Conservation (phyloP, 1,140 invertebrate species). For the Gryllus bimaculatus region DNA sequence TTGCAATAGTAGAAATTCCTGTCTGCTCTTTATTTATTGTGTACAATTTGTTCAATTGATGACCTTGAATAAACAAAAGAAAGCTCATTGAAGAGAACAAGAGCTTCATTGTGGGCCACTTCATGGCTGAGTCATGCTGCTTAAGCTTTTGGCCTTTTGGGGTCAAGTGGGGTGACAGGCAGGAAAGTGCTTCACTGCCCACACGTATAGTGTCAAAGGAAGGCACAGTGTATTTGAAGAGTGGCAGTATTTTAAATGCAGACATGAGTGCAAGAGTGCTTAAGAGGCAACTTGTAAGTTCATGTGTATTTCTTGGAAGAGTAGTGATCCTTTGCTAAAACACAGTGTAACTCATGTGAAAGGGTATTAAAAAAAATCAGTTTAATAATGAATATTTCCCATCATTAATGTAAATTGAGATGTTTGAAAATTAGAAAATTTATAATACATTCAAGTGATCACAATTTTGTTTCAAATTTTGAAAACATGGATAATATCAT, state of each 20-base stretch:
- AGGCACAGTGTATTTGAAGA: not conserved
- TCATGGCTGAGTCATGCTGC: not conserved
- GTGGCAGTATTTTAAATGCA: not conserved
- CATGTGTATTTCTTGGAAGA: not conserved
- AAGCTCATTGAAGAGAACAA: not conserved
- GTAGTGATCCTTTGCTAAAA: too few relatives aligned
- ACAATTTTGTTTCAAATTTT: not conserved
- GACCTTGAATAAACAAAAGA: too few relatives aligned
- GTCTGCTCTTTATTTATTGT: too few relatives aligned
- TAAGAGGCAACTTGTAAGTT: not conserved
- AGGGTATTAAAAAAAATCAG: too few relatives aligned
- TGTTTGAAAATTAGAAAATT: too few relatives aligned
- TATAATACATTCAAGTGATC: too few relatives aligned
- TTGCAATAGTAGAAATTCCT: too few relatives aligned
- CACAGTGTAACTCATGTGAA: too few relatives aligned
- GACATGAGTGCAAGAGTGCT: not conserved
- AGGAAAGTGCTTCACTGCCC: not conserved
- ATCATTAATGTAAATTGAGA: too few relatives aligned
- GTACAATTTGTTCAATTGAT: too few relatives aligned
- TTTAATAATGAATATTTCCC: too few relatives aligned
- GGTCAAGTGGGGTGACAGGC: not conserved
- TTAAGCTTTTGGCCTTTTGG: not conserved
- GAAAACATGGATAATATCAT: slow-evolving; percentile 24
- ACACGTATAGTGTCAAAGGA: not conserved
- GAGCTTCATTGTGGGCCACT: not conserved